phyloP scores from a whole-genome alignment of 2,113 vertebrate genomes.

The Syngnathoides biaculeatus region DNA sequence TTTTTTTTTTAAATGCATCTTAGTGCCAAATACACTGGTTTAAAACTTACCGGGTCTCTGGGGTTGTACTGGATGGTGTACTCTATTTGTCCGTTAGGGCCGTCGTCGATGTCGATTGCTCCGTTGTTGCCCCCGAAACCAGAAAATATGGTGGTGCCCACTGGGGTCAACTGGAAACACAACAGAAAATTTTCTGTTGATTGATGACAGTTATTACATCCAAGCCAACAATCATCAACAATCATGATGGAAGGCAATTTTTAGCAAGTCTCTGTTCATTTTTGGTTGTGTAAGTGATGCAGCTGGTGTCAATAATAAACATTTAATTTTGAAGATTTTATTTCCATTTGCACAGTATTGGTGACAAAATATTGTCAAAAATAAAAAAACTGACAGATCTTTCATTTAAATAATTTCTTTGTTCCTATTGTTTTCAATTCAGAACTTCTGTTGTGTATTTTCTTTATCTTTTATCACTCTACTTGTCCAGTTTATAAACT shows the following conservation, averaged over 20 bases:
- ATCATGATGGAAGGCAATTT: background rate
- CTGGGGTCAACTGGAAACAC: conserved; percentile 83
- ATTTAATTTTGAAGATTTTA: no score
- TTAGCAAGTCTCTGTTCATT: background rate
- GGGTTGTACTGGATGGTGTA: conserved; percentile 93
- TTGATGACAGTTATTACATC: background rate
- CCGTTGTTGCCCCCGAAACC: conserved; percentile 90
- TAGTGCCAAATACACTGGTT: no score
- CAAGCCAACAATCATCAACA: no score
- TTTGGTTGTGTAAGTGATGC: no score
- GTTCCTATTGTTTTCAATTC: background rate
- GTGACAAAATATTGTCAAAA: background rate
- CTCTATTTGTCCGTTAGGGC: conserved; percentile 95
- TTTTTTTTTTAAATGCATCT: background rate
- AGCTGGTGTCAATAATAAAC: no score
- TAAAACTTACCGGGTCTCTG: conserved; percentile 80
- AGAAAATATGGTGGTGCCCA: conserved; percentile 94
- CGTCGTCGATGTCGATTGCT: conserved; percentile 92
- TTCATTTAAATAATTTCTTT: background rate
- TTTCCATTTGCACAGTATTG: background rate
- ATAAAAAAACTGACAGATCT: background rate
- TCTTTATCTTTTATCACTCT: no score
- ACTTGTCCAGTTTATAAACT: no score
- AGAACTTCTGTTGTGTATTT: no score
- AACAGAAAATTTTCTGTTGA: background rate